A percentile compares a stretch with the other conserved stretches of the same genome.
These are phyloP conservation scores for Callitettix versicolor DNA, from an alignment of 1,140 invertebrate genomes.

Conservation along the genomic window DNA sequence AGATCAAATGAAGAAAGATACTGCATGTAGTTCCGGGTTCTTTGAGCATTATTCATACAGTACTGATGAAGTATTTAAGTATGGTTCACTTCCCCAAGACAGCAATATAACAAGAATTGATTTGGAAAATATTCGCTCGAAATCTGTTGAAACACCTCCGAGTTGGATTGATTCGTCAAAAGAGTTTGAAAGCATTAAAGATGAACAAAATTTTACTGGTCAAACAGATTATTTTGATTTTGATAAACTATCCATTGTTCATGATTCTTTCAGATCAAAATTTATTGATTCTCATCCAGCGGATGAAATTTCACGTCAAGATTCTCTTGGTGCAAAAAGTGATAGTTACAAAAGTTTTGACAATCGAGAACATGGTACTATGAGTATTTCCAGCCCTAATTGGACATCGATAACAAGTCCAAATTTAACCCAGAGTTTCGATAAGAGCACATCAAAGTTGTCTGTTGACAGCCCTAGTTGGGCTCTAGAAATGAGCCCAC, in stretches of 20 bases:
- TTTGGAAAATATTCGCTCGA: conserved; percentile 12
- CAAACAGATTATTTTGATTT: conserved; percentile 5
- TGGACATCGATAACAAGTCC: conserved; percentile 11
- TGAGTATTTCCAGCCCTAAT: conserved; percentile 11
- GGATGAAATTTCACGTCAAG: too few species aligned
- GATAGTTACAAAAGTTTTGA: too few species aligned
- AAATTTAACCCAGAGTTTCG: conserved; percentile 14
- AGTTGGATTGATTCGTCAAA: conserved; percentile 2
- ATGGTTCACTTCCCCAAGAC: conserved; percentile 14
- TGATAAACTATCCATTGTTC: neutral
- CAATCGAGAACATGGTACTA: neutral
- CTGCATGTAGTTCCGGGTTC: neutral
- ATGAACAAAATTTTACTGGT: neutral
- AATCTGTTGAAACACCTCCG: conserved; percentile 12
- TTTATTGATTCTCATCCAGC: neutral
- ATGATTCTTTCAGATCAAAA: neutral
- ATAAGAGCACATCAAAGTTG: conserved; percentile 11
- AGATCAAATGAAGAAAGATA: neutral
- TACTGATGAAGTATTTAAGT: conserved; percentile 9
- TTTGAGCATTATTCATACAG: neutral
- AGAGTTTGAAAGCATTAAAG: neutral
- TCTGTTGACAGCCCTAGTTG: conserved; percentile 15
- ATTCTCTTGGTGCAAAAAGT: too few species aligned
- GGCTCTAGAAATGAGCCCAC: conserved; percentile 8
- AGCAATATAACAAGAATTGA: neutral